Evolutionary conservation across 2,888 invertebrate species (phyloP).

Genomic region (Thymelicus sylvestris): DNA sequence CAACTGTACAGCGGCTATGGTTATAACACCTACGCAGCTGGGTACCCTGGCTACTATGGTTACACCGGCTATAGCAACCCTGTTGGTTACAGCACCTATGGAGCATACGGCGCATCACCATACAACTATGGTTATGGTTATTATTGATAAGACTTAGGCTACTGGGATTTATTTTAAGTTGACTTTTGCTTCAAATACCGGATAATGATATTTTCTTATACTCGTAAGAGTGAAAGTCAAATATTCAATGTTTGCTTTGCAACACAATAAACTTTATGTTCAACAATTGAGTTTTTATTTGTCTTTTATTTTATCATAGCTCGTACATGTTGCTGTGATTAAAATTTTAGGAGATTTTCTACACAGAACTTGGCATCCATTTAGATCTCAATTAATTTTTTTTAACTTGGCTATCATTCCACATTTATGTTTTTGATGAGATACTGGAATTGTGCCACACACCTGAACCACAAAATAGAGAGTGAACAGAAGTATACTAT

Average conservation of each 20-base stretch:
- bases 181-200: constrained; percentile 1
- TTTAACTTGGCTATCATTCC: too few relatives aligned
- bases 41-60: constrained; percentile 67
- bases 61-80: constrained; percentile 72
- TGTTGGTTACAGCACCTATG: constrained; percentile 61
- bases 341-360: too few relatives aligned
- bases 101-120: constrained; percentile 62
- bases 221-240: too few relatives aligned
- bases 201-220: constrained; percentile 1
- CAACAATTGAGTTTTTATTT: neutral
- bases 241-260: neutral
- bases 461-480: too few relatives aligned
- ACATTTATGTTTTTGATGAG: too few relatives aligned
- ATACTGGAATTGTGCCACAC: too few relatives aligned
- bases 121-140: constrained; percentile 71
- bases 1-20: constrained; percentile 69
- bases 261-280: neutral
- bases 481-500: too few relatives aligned
- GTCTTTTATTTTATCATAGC: too few relatives aligned
- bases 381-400: too few relatives aligned
- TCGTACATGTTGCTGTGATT: too few relatives aligned
- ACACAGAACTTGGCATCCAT: too few relatives aligned
- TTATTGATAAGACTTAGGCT: constrained; percentile 50
- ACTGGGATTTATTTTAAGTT: constrained; percentile 8
- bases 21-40: constrained; percentile 59